Evolutionary conservation across 1,140 invertebrate species (phyloP).

Genomic region (Drosophila teissieri): DNA sequence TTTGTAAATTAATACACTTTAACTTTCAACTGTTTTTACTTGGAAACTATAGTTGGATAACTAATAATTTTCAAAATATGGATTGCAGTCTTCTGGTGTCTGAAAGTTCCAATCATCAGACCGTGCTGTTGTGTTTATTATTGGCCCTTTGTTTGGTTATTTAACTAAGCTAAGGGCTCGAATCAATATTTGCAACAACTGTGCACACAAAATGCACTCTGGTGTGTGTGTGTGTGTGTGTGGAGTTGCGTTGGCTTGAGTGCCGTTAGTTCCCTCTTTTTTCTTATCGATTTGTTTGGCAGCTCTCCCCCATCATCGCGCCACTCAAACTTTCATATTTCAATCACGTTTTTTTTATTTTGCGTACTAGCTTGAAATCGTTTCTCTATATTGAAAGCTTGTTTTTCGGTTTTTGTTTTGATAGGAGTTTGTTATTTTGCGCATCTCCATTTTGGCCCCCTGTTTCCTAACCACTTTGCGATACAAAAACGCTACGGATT

Average conservation of each 20-base stretch:
- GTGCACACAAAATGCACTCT: slow-evolving; percentile 34
- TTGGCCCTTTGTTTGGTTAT: slow-evolving; percentile 22
- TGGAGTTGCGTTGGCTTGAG: background rate
- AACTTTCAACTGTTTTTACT: too few relatives aligned
- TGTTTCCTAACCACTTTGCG: slow-evolving; percentile 23
- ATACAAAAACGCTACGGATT: slow-evolving; percentile 1
- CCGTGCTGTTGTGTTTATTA: background rate
- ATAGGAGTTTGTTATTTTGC: slow-evolving; percentile 49
- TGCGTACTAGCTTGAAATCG: background rate
- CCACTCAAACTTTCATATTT: slow-evolving; percentile 19
- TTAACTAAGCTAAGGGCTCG: slow-evolving; percentile 22
- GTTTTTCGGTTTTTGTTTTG: slow-evolving; percentile 66
- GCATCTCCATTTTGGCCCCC: slow-evolving; percentile 16
- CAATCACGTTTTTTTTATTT: slow-evolving; percentile 26
- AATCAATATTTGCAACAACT: slow-evolving; percentile 38
- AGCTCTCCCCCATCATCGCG: slow-evolving; percentile 9
- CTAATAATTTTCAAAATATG: too few relatives aligned
- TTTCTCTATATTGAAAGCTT: slow-evolving; percentile 10
- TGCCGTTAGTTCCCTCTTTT: slow-evolving; percentile 30
- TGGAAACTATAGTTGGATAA: too few relatives aligned
- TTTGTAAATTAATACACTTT: too few relatives aligned
- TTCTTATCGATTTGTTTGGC: slow-evolving; percentile 25
- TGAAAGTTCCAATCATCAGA: too few relatives aligned
- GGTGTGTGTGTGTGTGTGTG: background rate
- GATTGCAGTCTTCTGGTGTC: too few relatives aligned